Evolutionary conservation across 92 coral and sea anemone genomes (phyloP), one percentile per base, ranked within the genome.

Genomic region (Plumapathes pennacea): DNA sequence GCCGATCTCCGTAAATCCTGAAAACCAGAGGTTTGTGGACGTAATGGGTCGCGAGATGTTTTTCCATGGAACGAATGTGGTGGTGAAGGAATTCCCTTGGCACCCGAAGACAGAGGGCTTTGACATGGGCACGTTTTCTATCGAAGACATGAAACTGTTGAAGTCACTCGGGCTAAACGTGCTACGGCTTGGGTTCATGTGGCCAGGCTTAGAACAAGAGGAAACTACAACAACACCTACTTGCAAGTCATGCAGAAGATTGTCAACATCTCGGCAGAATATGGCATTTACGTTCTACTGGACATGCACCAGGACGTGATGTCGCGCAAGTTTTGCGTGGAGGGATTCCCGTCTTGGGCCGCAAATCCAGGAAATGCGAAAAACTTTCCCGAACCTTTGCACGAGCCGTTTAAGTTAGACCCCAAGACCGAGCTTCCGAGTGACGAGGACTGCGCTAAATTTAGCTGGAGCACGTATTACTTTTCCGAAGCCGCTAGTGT

Each of bases 251-350:
- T 92, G 72, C 80, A 84, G 33, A 57, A 77, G 3, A 67, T 92
- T 42, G 98, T 92, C 6, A 46, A 71, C 13, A 77, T 82, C 20
- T 84, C 96, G 17, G 94, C 82, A 11, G 70, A 88, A 58, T 84
- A 89, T 62, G 98, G 88, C 36, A 88, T 92, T 38, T 92, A 92
- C 38, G 54, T 89, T 23, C 82, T 92, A 36, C 64, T 92, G 11
- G 98, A 92, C 53, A 88, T 92, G 96, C 96, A 92, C 56, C 98
- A 88, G 60, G 98, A 92, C 42, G 98, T 86, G 36, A 80, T 84
- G 84, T 92, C 98, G 14, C 71, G 85, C 29, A 76, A 76, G 68
- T 79, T 92, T 56, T 92, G 98, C 25, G 98, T 88, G 13, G 98
- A 92, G 42, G 96, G 98, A 45, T 88, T 92, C 60, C 89, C 98